Base-by-base conservation (phyloP, 2,113 vertebrate genomes). In the Lampris megalopsis region DNA sequence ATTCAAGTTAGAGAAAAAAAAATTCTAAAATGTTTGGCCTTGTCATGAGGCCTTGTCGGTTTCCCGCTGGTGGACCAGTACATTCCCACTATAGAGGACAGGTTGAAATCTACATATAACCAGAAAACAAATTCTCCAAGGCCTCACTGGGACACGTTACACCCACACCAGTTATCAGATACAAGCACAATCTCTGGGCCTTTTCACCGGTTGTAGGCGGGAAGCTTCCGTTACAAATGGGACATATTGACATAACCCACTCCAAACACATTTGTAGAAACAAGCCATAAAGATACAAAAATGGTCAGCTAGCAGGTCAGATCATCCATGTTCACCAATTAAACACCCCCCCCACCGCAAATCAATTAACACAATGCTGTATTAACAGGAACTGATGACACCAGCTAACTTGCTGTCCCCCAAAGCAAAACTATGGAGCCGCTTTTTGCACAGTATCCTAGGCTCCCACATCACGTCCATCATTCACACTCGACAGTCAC, bases 391-490 rank as follows among this genome's bases (percentile, higher is more conserved):
- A 13, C 9, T 13, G 0, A n/a, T 75, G 1, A 3, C 35, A 2
- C 6, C 63, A 13, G 0, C 1, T 63, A 50, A 5, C 3, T 1
- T 58, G 0, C 6, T 3, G 4, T 40, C 63, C 59, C 53, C 61
- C 70, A 62, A 9, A 0, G 38, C 85, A 13, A 88, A 86, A 4
- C 87, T 85, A n/a, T 88, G 77, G 69, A 45, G 63, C 42, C 89
- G 82, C 53, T 91, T 89, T 35, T 47, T 77, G 8, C 84, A 87
- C 36, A 83, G 81, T 42, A 42, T 73, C 73, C 64, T 93, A 24
- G 24, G 38, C 1, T 94, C 61, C 69, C 92, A 80, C n/a, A 92
- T 36, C 35, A 3, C 43, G 4, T 11, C 67, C 3, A 45, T 11
- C 6, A 41, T 79, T 1, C 72, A 2, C 54, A 71, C 75, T 47